Evolutionary conservation across 1,140 invertebrate genomes (phyloP).

Genomic region (Drosophila sp.): DNA sequence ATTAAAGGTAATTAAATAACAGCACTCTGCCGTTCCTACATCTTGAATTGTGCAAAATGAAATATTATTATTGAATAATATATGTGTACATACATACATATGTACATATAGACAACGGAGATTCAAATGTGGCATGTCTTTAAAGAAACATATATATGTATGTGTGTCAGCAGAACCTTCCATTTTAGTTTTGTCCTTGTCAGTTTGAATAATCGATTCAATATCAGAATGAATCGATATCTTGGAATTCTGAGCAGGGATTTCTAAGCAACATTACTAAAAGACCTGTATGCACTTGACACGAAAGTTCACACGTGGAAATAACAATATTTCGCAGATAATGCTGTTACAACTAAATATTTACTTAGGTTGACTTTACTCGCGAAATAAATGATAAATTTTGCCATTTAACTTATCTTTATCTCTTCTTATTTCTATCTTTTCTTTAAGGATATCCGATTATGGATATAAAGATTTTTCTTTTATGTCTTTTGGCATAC

Average conservation of each 20-base stretch:
- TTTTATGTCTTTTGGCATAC: constrained; percentile 44
- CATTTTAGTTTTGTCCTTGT: background rate
- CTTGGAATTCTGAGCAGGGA: background rate
- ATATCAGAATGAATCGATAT: background rate
- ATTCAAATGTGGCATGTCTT: background rate
- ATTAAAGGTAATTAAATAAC: background rate
- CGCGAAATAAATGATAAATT: too few relatives aligned
- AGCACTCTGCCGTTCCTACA: background rate
- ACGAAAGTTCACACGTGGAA: too few relatives aligned
- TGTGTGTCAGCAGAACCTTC: background rate
- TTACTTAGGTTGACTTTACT: too few relatives aligned
- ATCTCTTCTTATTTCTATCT: background rate
- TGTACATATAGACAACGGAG: background rate
- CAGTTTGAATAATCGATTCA: background rate
- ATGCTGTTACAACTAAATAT: too few relatives aligned
- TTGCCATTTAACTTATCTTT: too few relatives aligned
- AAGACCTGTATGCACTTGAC: too few relatives aligned
- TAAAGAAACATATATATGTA: background rate
- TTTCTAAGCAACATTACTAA: background rate
- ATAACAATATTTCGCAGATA: too few relatives aligned
- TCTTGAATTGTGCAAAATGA: background rate
- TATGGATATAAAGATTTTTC: constrained; percentile 34
- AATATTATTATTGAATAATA: background rate
- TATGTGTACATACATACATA: background rate
- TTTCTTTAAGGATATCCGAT: constrained; percentile 32